These are phyloP conservation scores for Amphiprion clarkii DNA, from an alignment of 2,797 vertebrate genomes.

Conservation along the genomic window DNA sequence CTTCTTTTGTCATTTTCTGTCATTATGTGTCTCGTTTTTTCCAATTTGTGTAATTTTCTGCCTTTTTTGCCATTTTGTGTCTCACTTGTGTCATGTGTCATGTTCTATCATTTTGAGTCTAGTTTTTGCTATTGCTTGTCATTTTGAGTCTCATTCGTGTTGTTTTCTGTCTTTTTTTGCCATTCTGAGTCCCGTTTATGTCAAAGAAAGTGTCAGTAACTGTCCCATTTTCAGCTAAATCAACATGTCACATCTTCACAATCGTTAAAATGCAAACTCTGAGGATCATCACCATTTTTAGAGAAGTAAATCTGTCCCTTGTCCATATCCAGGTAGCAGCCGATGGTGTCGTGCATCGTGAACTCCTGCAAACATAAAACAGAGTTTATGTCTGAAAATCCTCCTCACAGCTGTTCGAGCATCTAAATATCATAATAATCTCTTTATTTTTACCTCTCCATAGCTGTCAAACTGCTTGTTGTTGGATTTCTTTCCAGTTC, in stretches of 20 bases:
- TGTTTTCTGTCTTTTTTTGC: too few relatives aligned
- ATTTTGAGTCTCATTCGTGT: too few relatives aligned
- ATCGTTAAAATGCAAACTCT: not conserved
- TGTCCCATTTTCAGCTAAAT: not conserved
- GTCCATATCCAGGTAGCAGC: constrained; percentile 94
- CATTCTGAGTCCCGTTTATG: too few relatives aligned
- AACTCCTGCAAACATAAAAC: constrained; percentile 88
- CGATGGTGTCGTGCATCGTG: constrained; percentile 98
- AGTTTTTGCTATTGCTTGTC: too few relatives aligned
- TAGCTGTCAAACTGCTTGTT: constrained; percentile 99
- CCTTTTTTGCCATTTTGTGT: too few relatives aligned
- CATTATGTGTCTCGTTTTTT: too few relatives aligned
- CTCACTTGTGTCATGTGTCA: too few relatives aligned
- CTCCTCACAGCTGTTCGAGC: not conserved
- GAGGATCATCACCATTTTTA: constrained; percentile 90
- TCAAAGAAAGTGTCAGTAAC: not conserved
- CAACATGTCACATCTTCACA: not conserved
- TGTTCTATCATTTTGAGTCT: too few relatives aligned
- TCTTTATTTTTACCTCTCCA: constrained; percentile 88
- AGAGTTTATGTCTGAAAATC: not conserved
- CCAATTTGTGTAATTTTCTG: too few relatives aligned
- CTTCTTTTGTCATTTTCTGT: too few relatives aligned
- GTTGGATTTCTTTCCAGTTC: constrained; percentile 98
- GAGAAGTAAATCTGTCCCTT: constrained; percentile 92
- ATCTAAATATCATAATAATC: not conserved